Evolutionary conservation across 2,797 vertebrate species (phyloP).

Genomic region (Sebastes vulpes): DNA sequence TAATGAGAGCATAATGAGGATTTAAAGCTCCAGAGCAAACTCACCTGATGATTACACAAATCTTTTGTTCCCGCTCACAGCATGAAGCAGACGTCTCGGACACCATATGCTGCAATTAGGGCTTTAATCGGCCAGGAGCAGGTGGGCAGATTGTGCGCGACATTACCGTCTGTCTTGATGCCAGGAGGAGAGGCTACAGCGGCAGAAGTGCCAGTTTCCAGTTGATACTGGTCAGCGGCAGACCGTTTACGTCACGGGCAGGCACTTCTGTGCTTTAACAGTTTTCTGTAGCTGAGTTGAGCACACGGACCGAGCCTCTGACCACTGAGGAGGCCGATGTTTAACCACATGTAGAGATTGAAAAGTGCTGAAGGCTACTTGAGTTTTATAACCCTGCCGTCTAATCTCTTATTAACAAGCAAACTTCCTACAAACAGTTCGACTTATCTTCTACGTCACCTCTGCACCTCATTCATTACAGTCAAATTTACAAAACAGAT

Average conservation of each 20-base stretch:
- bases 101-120: slow-evolving; percentile 78
- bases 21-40: slow-evolving; percentile 53
- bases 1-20: slow-evolving; percentile 72
- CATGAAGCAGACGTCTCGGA: slow-evolving; percentile 41
- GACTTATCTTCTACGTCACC: neutral
- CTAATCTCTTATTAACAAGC: too few relatives aligned
- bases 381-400: too few relatives aligned
- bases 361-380: neutral
- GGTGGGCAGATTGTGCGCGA: slow-evolving; percentile 69
- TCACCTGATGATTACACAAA: slow-evolving; percentile 73
- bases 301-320: neutral
- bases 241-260: neutral
- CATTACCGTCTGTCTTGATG: slow-evolving; percentile 53
- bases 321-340: neutral
- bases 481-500: slow-evolving; percentile 16
- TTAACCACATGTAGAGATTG: neutral
- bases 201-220: slow-evolving; percentile 12
- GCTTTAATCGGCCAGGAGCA: slow-evolving; percentile 67
- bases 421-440: too few relatives aligned
- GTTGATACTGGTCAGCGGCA: slow-evolving; percentile 24
- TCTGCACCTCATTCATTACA: slow-evolving; percentile 22
- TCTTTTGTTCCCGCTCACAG: slow-evolving; percentile 62
- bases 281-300: neutral
- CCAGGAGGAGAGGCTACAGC: slow-evolving; percentile 20
- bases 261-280: neutral